Evolutionary conservation across 64 coral and sea anemone species (phyloP).

Genomic region (Actinia equina): DNA sequence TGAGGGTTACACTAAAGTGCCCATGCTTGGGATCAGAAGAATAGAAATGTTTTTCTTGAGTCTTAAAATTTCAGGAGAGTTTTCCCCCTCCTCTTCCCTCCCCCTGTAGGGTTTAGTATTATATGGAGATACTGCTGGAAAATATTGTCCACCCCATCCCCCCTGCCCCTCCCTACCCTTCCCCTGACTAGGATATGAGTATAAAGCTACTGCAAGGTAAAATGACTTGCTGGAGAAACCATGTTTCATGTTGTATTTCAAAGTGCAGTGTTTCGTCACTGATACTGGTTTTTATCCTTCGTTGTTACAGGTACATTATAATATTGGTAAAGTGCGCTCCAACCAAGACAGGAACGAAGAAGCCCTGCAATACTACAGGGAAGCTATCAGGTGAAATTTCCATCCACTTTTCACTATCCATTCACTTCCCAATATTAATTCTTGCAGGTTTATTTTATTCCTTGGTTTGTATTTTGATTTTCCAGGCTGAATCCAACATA

Average conservation of each 20-base stretch:
- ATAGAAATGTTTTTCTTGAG: background rate
- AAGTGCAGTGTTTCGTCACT: background rate
- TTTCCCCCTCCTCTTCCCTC: too few species aligned
- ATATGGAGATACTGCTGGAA: background rate
- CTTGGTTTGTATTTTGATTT: background rate
- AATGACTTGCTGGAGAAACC: background rate
- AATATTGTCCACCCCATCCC: too few species aligned
- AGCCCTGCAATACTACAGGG: conserved; percentile 61
- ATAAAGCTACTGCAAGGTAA: background rate
- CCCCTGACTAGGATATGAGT: too few species aligned
- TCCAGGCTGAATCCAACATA: conserved; percentile 77
- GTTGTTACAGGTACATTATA: conserved; percentile 48
- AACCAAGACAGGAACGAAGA: conserved; percentile 34
- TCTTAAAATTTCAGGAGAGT: background rate
- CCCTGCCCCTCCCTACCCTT: too few species aligned
- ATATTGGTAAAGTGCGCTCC: conserved; percentile 47
- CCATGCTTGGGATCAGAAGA: background rate
- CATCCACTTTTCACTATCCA: background rate
- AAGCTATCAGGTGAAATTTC: conserved; percentile 60
- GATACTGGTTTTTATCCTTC: background rate
- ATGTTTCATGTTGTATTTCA: background rate
- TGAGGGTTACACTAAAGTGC: too few species aligned
- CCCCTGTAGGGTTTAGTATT: too few species aligned
- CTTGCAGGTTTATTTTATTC: too few species aligned
- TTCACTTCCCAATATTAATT: background rate